Conservation (phyloP, 2,113 vertebrate genomes). For the Brienomyrus longianalis region DNA sequence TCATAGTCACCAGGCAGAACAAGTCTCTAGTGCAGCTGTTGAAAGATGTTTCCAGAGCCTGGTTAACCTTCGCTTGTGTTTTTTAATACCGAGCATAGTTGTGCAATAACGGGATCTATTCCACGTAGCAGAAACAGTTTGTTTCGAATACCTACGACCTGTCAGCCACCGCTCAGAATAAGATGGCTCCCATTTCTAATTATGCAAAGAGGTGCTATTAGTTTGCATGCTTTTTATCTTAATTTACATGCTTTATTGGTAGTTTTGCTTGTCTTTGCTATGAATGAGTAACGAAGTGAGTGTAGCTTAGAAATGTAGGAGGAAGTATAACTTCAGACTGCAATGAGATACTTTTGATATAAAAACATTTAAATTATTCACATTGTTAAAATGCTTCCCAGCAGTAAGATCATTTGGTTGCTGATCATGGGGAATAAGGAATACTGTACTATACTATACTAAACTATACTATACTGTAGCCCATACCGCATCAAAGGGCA, state of each 20-base stretch:
- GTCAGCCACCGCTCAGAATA: background rate
- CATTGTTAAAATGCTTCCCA: background rate
- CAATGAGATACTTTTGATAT: background rate
- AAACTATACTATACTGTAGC: background rate
- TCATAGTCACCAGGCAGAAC: background rate
- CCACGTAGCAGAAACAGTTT: background rate
- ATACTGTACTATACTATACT: background rate
- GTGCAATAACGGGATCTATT: background rate
- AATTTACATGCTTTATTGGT: background rate
- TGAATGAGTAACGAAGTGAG: background rate
- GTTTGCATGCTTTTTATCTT: background rate
- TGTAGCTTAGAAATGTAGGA: background rate
- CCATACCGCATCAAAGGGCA: background rate
- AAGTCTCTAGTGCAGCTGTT: background rate
- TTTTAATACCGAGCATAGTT: background rate
- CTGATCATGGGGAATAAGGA: background rate
- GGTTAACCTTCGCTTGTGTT: background rate
- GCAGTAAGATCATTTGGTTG: background rate
- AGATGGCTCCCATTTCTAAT: background rate
- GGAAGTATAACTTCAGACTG: background rate
- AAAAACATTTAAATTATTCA: background rate
- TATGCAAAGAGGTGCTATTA: background rate
- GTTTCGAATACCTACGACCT: background rate
- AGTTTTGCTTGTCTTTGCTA: background rate
- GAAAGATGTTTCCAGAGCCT: background rate